Evolutionary conservation across 2,797 vertebrate genomes (phyloP), one percentile per base, ranked within the genome.

Genomic region (Pipistrellus pygmaeus): DNA sequence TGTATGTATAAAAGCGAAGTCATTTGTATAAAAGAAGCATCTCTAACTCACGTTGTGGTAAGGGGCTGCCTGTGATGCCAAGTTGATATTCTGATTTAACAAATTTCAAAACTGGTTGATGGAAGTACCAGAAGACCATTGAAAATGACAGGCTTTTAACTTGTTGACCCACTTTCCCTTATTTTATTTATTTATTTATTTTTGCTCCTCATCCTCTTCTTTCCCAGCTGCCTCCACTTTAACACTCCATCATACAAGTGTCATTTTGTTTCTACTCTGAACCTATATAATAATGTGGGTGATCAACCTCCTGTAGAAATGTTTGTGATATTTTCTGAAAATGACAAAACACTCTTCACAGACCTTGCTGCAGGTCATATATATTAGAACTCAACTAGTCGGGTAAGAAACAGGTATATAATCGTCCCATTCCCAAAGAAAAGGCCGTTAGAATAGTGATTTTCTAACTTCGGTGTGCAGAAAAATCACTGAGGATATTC

Each of bases 191-290:
- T 51, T 20, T 20, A 8, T 53, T 20, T 53, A 12, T 46, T 44
- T 62, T 85, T 51, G 9, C 2, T 55, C 17, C 12, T 53, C 66
- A 32, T 35, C 12, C 48, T 53, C 6, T 23, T 94, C 18, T 83
- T 14, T 53, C 21, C 21, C 60, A 82, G 84, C 4, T 60, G 27
- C 60, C 25, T 38, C 32, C 6, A 82, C 51, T 46, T 30, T 83
- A 83, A 91, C 23, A 83, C 72, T 55, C 8, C 2, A 17, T 68
- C 15, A 68, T 5, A 3, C 17, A 83, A 69, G 9, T 32, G 30
- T 57, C 38, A 86, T 90, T 86, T 69, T 62, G 18, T 83, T 88
- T 91, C 38, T 27, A 75, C 48, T 55, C 35, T 80, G 30, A 84
- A 64, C 1, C 48, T 81, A 21, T 27, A 73, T 48, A 82, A 66